phyloP scores from a whole-genome alignment of 2,797 vertebrate genomes.

The Todus mexicanus region DNA sequence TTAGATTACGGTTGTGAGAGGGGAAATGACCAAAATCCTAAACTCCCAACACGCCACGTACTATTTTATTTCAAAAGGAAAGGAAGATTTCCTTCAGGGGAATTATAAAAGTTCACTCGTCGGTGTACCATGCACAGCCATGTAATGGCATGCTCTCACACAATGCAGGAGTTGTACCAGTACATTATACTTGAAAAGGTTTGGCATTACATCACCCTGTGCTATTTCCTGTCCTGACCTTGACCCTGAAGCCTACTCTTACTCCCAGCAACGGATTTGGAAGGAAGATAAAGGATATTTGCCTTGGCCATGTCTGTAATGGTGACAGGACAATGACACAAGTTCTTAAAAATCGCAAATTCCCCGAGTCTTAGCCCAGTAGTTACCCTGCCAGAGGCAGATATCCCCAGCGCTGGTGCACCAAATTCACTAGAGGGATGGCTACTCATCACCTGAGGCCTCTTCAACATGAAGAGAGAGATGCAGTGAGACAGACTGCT shows the following conservation, averaged over 20 bases:
- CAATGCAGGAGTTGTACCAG: neutral
- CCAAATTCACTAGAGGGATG: neutral
- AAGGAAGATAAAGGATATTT: slow-evolving; percentile 16
- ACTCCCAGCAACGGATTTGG: neutral
- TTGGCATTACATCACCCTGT: slow-evolving; percentile 58
- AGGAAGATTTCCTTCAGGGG: neutral
- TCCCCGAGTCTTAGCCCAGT: neutral
- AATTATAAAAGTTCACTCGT: neutral
- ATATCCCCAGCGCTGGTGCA: neutral
- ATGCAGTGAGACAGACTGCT: neutral
- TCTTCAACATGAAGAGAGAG: neutral
- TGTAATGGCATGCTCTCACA: neutral
- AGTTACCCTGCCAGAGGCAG: neutral
- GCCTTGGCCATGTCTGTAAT: neutral
- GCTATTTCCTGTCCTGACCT: slow-evolving; percentile 67
- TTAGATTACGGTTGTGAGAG: neutral
- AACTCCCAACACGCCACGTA: neutral
- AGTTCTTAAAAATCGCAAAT: neutral
- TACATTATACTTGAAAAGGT: neutral
- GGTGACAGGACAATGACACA: neutral
- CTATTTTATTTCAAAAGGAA: neutral
- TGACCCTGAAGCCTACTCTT: neutral
- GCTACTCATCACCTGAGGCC: neutral
- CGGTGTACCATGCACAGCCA: neutral
- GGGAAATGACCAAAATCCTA: neutral